Percentiles rank a stretch among this genome's conserved stretches.
These are phyloP conservation scores for Myrmecobius fasciatus DNA, from an alignment of 2,113 vertebrate species.

Conservation along the genomic window DNA sequence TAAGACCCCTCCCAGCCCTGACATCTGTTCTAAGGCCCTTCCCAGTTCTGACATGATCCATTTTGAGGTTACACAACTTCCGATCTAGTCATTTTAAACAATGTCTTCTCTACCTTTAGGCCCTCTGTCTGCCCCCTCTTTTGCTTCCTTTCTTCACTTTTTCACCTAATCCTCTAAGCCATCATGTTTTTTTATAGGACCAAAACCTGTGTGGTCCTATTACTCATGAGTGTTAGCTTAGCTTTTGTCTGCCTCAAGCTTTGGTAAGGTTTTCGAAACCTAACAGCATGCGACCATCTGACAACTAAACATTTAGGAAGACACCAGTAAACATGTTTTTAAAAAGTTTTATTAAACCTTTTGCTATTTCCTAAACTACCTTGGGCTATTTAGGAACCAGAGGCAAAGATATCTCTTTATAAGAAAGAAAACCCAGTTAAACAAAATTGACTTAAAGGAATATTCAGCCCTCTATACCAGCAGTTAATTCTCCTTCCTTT, in stretches of 20 bases:
- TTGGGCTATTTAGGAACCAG: not conserved
- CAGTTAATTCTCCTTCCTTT: not conserved
- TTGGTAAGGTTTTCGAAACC: not conserved
- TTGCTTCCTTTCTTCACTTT: not conserved
- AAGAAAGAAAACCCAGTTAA: not conserved
- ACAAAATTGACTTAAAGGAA: not conserved
- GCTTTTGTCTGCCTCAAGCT: not conserved
- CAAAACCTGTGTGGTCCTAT: not conserved
- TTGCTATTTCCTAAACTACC: not conserved
- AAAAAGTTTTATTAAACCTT: not conserved
- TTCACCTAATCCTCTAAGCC: not conserved
- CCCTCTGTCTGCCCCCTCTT: not conserved
- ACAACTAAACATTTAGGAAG: not conserved
- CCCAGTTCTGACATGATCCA: not conserved
- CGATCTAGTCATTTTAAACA: not conserved
- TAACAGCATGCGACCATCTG: conserved; percentile 3
- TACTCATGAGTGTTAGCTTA: not conserved
- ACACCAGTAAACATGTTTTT: conserved; percentile 39
- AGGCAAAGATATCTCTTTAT: not conserved
- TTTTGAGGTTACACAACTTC: not conserved
- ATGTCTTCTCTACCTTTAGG: not conserved
- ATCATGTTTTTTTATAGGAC: not conserved
- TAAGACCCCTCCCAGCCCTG: not conserved
- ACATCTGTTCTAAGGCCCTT: not conserved
- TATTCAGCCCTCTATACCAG: not conserved